A percentile compares a stretch with the other conserved stretches of the same genome.
Conservation (phyloP, 2,797 vertebrate species). For the Falco columbarius region DNA sequence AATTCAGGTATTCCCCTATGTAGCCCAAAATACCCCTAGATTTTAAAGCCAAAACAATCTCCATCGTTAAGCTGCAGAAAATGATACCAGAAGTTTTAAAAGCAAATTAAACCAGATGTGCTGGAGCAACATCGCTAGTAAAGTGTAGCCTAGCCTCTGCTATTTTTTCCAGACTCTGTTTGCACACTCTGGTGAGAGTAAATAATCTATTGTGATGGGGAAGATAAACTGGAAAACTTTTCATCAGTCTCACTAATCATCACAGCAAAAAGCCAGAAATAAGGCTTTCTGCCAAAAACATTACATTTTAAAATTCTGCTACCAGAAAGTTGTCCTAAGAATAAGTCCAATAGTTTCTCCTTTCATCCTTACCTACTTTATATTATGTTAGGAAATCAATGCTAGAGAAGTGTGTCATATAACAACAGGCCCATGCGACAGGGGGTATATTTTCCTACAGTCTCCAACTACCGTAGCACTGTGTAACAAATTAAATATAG, state of each 20-base stretch:
- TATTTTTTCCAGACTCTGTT: neutral
- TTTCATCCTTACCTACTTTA: neutral
- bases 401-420: neutral
- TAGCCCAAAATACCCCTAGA: neutral
- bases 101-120: neutral
- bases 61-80: neutral
- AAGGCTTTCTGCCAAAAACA: neutral
- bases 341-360: neutral
- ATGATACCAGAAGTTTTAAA: neutral
- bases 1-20: neutral
- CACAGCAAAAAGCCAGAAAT: neutral
- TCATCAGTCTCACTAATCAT: neutral
- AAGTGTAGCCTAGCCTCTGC: neutral
- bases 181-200: neutral
- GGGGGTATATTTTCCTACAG: neutral
- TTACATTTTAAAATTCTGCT: neutral
- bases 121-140: neutral
- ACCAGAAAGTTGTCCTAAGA: neutral
- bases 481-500: neutral
- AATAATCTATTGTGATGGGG: neutral
- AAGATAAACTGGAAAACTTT: neutral
- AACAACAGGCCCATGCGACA: neutral
- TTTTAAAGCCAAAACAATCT: neutral
- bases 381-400: accelerated
- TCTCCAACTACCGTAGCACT: neutral